These are phyloP conservation scores for Leucosticte australis DNA, from an alignment of 2,113 vertebrate genomes.

Conservation along the genomic window DNA sequence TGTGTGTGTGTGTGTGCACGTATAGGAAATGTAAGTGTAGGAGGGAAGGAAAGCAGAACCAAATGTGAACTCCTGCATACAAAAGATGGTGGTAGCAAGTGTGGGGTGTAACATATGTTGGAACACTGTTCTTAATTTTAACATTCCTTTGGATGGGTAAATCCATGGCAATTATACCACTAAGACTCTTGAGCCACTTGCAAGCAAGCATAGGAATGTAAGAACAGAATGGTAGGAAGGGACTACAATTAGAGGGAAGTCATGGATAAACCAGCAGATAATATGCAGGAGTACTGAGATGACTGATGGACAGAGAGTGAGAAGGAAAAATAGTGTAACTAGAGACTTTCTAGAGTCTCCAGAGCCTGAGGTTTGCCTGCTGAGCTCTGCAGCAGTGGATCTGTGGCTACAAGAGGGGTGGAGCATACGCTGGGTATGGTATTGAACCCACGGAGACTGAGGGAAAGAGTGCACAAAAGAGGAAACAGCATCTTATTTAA, in stretches of 20 bases:
- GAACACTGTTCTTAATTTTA: background rate
- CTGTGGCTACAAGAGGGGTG: background rate
- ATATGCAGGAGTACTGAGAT: background rate
- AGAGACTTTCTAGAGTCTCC: background rate
- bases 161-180: background rate
- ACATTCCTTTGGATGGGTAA: background rate
- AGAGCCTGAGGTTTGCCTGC: background rate
- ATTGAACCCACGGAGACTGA: background rate
- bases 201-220: background rate
- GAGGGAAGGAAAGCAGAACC: slow-evolving; percentile 7
- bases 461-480: background rate
- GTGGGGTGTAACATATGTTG: background rate
- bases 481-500: background rate
- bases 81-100: background rate
- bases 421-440: rapidly evolving
- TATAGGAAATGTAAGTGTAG: background rate
- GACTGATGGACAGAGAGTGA: background rate
- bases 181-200: background rate
- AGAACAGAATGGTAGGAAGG: background rate
- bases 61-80: background rate
- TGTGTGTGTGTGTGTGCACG: background rate
- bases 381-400: background rate
- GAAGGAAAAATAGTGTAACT: background rate
- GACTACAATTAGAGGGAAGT: background rate
- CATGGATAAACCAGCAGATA: background rate